Conservation (phyloP, 2,113 vertebrate genomes). For the Triplophysa tibetana region DNA sequence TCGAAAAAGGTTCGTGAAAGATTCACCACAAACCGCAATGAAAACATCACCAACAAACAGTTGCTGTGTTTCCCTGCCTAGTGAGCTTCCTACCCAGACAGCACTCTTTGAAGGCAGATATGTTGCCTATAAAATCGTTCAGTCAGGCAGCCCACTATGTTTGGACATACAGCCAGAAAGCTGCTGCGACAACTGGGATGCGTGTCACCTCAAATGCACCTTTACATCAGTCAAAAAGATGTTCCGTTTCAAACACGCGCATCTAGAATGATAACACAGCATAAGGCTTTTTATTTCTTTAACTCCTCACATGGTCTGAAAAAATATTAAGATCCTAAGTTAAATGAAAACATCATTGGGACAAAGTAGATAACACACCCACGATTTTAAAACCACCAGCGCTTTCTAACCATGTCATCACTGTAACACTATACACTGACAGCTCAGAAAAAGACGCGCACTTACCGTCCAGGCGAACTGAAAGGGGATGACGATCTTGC, state of each 20-base stretch:
- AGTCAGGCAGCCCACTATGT: background rate
- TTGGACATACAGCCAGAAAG: background rate
- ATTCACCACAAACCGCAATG: background rate
- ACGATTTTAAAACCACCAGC: background rate
- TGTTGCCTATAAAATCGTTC: background rate
- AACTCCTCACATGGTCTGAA: background rate
- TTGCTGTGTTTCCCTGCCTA: background rate
- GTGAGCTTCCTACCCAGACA: background rate
- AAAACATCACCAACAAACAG: background rate
- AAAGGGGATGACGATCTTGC: constrained; percentile 88
- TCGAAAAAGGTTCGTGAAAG: background rate
- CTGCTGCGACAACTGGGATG: background rate
- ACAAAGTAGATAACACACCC: background rate
- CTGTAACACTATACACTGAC: constrained; percentile 25
- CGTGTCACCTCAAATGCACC: background rate
- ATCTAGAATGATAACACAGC: background rate
- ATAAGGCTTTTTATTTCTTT: background rate
- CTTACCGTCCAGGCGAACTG: constrained; percentile 97
- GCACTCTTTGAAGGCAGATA: background rate
- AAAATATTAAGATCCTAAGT: background rate
- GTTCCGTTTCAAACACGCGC: background rate
- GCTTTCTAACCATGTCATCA: constrained; percentile 30
- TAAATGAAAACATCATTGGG: no score
- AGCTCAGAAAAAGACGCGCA: constrained; percentile 47
- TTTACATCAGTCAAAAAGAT: background rate